Conservation (phyloP, 1,140 invertebrate species). For the Gryllus bimaculatus region DNA sequence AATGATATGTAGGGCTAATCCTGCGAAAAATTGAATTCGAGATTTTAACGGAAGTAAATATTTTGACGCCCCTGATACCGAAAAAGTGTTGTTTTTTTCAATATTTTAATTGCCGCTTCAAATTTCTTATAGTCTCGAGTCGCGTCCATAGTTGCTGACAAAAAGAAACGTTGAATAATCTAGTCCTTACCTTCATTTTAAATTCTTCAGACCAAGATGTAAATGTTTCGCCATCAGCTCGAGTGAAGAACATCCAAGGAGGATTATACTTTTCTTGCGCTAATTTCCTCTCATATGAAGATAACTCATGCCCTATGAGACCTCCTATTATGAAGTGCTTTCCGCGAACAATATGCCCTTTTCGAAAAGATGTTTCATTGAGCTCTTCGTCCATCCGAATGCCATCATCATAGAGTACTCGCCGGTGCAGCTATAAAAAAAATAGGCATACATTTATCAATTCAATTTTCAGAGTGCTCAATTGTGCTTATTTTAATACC, state of each 20-base stretch:
- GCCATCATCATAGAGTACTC: slow-evolving; percentile 50
- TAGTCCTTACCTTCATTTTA: slow-evolving; percentile 36
- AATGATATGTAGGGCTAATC: too few relatives aligned
- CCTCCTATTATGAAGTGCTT: slow-evolving; percentile 31
- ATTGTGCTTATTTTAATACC: too few relatives aligned
- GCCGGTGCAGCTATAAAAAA: slow-evolving; percentile 41
- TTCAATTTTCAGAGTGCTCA: too few relatives aligned
- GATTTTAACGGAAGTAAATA: too few relatives aligned
- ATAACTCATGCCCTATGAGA: neutral
- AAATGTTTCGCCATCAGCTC: slow-evolving; percentile 29
- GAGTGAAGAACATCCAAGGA: slow-evolving; percentile 19
- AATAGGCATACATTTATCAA: too few relatives aligned
- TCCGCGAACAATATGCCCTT: slow-evolving; percentile 50
- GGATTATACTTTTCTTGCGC: slow-evolving; percentile 10
- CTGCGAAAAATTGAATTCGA: too few relatives aligned
- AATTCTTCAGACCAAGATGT: slow-evolving; percentile 34
- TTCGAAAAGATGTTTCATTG: slow-evolving; percentile 47
- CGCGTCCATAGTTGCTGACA: too few relatives aligned
- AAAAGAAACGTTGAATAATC: too few relatives aligned
- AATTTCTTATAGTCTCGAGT: too few relatives aligned
- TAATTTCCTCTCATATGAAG: slow-evolving; percentile 3
- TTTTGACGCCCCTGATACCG: too few relatives aligned
- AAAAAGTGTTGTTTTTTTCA: too few relatives aligned
- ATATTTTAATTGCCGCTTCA: too few relatives aligned
- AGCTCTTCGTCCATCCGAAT: slow-evolving; percentile 57